phyloP scores from a whole-genome alignment of 2,797 vertebrate genomes.

The Mormyrus proboscirostris region DNA sequence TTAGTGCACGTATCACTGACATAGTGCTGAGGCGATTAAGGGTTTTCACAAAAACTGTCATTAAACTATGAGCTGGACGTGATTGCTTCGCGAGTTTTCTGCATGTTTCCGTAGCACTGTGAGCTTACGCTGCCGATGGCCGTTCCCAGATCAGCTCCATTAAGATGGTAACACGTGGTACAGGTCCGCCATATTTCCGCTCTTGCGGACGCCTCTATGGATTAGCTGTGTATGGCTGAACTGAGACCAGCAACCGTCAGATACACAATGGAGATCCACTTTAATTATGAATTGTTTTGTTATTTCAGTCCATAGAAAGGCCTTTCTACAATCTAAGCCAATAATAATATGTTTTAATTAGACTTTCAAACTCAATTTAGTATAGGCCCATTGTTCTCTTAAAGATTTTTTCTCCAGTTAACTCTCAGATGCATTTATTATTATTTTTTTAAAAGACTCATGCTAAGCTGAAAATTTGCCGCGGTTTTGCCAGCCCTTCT shows the following conservation, averaged over 20 bases:
- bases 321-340: slow-evolving; percentile 24
- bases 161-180: slow-evolving; percentile 27
- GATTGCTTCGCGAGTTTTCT: slow-evolving; percentile 6
- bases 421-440: background rate
- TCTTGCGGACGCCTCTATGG: background rate
- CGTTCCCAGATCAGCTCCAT: slow-evolving; percentile 27
- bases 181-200: slow-evolving; percentile 26
- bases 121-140: background rate
- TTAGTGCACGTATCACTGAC: slow-evolving; percentile 6
- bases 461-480: background rate
- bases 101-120: background rate
- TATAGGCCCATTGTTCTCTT: slow-evolving; percentile 31
- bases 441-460: background rate
- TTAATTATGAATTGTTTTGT: slow-evolving; percentile 5
- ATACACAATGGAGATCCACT: slow-evolving; percentile 18
- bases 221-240: slow-evolving; percentile 26
- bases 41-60: background rate
- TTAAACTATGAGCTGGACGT: slow-evolving; percentile 2
- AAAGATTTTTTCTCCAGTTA: slow-evolving; percentile 25
- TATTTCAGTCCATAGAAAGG: slow-evolving; percentile 16
- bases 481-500: background rate
- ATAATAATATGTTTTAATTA: slow-evolving; percentile 39
- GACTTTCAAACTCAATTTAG: slow-evolving; percentile 2
- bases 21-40: background rate
- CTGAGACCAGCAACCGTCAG: slow-evolving; percentile 28